Conservation (phyloP, 2,113 vertebrate genomes). For the Baryphthengus martii region DNA sequence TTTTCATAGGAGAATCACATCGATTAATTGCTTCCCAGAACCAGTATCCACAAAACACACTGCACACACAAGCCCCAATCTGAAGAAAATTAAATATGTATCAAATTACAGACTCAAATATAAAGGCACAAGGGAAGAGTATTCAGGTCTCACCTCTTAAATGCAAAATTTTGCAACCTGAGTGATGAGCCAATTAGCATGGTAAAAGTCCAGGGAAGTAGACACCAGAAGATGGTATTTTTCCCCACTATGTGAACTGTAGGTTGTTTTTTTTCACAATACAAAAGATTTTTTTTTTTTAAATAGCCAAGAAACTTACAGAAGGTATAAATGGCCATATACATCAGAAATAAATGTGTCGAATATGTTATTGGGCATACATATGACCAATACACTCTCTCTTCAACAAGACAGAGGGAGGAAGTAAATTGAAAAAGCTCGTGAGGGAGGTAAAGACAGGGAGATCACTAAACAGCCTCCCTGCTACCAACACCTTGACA, state of each 20-base stretch:
- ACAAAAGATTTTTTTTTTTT: not conserved
- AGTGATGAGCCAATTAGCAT: not conserved
- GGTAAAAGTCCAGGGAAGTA: not conserved
- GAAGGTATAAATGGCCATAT: not conserved
- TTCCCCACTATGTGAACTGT: not conserved
- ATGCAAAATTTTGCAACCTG: not conserved
- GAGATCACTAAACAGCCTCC: not conserved
- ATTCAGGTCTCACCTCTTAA: not conserved
- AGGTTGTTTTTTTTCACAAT: not conserved
- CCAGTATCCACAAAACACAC: not conserved
- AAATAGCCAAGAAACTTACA: not conserved
- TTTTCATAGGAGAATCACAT: not conserved
- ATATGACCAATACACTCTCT: not conserved
- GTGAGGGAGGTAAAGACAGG: not conserved
- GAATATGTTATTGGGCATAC: not conserved
- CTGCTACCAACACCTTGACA: not conserved
- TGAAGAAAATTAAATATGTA: not conserved
- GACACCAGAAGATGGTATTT: not conserved
- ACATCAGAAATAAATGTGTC: not conserved
- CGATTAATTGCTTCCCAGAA: not conserved
- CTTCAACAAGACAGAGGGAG: not conserved
- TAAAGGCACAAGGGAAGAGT: not conserved
- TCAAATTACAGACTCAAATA: not conserved
- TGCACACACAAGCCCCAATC: not conserved
- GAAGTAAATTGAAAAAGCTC: not conserved